Percentiles rank a stretch among this genome's conserved stretches.
phyloP scores from a whole-genome alignment of 2,113 vertebrate species.

The Apodemus sylvaticus region DNA sequence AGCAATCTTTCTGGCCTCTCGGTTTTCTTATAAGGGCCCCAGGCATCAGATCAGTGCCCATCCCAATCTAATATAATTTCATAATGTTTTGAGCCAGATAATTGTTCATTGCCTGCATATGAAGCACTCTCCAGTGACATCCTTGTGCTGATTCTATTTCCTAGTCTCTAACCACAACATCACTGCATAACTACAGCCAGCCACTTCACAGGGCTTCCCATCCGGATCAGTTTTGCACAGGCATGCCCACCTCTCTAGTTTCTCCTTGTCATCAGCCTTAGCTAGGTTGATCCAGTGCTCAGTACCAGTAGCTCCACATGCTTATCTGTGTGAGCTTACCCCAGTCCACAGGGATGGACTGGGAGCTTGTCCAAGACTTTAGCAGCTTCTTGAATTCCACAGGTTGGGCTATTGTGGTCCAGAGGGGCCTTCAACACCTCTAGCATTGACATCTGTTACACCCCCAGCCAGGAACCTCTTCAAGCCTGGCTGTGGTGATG shows the following conservation, averaged over 20 bases:
- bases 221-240: not conserved
- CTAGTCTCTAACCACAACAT: not conserved
- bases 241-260: not conserved
- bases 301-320: not conserved
- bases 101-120: not conserved
- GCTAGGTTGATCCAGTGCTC: not conserved
- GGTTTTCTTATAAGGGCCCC: not conserved
- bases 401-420: not conserved
- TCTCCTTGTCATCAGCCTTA: not conserved
- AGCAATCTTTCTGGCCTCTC: not conserved
- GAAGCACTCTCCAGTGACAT: not conserved
- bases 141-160: not conserved
- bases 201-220: not conserved
- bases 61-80: not conserved
- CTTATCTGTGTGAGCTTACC: not conserved
- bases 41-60: not conserved
- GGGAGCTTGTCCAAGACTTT: not conserved
- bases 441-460: not conserved
- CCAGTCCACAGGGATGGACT: not conserved
- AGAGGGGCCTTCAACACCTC: not conserved
- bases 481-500: not conserved
- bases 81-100: not conserved
- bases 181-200: not conserved
- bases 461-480: not conserved
- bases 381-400: not conserved